Conservation (phyloP, 1,140 invertebrate genomes). For the Octopus sinensis region DNA sequence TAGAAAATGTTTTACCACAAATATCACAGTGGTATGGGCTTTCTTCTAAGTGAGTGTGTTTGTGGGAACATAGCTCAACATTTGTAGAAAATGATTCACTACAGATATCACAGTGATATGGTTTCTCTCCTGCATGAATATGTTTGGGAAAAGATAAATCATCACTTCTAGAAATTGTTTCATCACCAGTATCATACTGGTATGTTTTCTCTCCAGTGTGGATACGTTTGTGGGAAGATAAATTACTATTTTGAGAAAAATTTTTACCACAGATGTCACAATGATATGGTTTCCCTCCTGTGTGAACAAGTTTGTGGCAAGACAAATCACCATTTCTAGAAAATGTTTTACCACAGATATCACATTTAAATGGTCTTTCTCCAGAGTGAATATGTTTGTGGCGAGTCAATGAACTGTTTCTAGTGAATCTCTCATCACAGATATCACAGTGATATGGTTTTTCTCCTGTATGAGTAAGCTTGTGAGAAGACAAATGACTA, state of each 20-base stretch:
- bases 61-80: too few species aligned
- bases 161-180: too few species aligned
- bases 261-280: not conserved
- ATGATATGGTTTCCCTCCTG: not conserved
- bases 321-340: not conserved
- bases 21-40: too few species aligned
- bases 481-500: constrained; percentile 30
- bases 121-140: too few species aligned
- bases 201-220: not conserved
- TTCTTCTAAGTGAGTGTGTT: too few species aligned
- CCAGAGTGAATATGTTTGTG: not conserved
- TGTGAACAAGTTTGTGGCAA: not conserved
- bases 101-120: too few species aligned
- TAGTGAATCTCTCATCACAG: constrained; percentile 20
- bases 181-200: too few species aligned
- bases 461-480: constrained; percentile 55
- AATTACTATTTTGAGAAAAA: not conserved
- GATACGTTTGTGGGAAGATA: not conserved
- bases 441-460: constrained; percentile 49
- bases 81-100: too few species aligned
- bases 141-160: too few species aligned
- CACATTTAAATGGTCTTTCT: not conserved
- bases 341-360: not conserved
- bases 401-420: not conserved
- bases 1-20: too few species aligned